phyloP scores from a whole-genome alignment of 2,888 invertebrate species.

The Pachydiplax longipennis region DNA sequence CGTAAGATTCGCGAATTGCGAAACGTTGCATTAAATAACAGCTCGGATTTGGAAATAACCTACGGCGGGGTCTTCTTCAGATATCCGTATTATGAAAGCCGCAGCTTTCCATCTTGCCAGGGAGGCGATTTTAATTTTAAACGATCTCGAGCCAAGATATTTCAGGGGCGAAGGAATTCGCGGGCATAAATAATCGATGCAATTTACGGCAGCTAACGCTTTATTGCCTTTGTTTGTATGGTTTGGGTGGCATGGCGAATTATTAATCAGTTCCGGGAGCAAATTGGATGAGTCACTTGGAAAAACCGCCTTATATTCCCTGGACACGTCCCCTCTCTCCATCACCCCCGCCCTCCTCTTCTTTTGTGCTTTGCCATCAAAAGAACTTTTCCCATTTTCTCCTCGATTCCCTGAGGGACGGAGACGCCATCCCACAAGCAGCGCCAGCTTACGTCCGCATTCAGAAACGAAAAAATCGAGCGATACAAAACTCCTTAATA shows the following conservation, averaged over 20 bases:
- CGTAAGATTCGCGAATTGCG: too few relatives aligned
- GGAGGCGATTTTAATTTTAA: too few relatives aligned
- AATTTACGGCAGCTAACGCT: not conserved
- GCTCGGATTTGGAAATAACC: too few relatives aligned
- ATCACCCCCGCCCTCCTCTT: not conserved
- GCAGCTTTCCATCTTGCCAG: too few relatives aligned
- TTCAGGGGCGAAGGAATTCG: not conserved
- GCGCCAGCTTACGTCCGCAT: not conserved
- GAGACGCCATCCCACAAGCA: not conserved
- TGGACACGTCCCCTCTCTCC: not conserved
- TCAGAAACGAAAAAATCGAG: not conserved
- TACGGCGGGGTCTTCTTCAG: too few relatives aligned
- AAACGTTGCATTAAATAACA: too few relatives aligned
- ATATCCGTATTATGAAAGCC: too few relatives aligned
- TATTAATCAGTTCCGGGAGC: slow-evolving; percentile 26
- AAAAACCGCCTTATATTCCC: slow-evolving; percentile 36
- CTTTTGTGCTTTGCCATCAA: slow-evolving; percentile 28
- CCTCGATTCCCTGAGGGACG: not conserved
- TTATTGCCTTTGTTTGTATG: slow-evolving; percentile 27
- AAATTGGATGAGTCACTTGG: slow-evolving; percentile 40
- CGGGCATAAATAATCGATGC: not conserved
- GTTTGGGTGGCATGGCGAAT: slow-evolving; percentile 5
- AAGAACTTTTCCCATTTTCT: slow-evolving; percentile 43
- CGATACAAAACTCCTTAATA: not conserved
- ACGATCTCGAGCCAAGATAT: not conserved